These are phyloP conservation scores for Drosophila miranda DNA, from an alignment of 1,140 invertebrate species.

Conservation along the genomic window DNA sequence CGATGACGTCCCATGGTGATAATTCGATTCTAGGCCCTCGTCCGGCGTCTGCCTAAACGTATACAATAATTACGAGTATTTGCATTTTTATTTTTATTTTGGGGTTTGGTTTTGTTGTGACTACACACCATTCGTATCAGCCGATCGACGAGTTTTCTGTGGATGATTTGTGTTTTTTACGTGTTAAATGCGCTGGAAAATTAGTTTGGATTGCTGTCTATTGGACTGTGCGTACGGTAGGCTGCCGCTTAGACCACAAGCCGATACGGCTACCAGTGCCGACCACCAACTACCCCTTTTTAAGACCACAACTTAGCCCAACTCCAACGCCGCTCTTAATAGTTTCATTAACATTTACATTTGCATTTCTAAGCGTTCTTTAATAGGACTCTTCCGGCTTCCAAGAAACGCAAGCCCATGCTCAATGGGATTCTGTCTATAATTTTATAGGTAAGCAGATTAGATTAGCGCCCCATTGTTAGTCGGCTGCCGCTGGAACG, in stretches of 20 bases:
- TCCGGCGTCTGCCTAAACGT: constrained; percentile 50
- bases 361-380: constrained; percentile 67
- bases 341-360: constrained; percentile 43
- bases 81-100: constrained; percentile 48
- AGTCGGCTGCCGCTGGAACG: constrained; percentile 24
- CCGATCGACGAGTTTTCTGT: constrained; percentile 26
- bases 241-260: constrained; percentile 7
- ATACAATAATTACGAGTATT: constrained; percentile 70
- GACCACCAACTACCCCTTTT: neutral
- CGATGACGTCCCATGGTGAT: constrained; percentile 57
- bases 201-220: constrained; percentile 59
- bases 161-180: constrained; percentile 27
- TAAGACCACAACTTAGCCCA: neutral
- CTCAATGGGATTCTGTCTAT: constrained; percentile 49
- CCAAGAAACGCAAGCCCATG: constrained; percentile 39
- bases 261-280: neutral
- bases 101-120: constrained; percentile 59
- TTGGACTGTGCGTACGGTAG: neutral
- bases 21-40: constrained; percentile 65
- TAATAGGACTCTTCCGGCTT: constrained; percentile 69
- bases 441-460: constrained; percentile 66
- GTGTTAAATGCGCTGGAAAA: constrained; percentile 71
- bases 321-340: constrained; percentile 4
- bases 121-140: constrained; percentile 12
- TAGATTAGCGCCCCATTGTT: constrained; percentile 70